Evolutionary conservation across 2,113 vertebrate genomes (phyloP).

Genomic region (Alaudala cheleensis): DNA sequence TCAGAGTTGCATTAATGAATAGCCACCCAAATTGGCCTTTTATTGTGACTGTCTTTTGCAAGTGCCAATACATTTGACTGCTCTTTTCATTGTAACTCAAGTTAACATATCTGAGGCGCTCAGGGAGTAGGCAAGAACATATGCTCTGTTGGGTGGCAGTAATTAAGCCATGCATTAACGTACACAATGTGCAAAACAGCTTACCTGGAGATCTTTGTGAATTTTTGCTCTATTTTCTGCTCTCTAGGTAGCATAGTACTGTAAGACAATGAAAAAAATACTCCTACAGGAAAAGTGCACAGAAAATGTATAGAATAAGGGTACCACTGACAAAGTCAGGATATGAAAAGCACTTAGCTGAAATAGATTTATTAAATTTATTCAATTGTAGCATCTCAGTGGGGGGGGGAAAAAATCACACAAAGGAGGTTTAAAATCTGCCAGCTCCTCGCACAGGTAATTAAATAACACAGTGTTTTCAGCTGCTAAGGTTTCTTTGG

Average conservation of each 20-base stretch:
- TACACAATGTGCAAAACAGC: background rate
- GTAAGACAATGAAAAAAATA: background rate
- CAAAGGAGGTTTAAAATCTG: background rate
- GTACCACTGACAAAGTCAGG: background rate
- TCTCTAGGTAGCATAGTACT: background rate
- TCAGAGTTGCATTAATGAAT: background rate
- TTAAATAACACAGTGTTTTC: background rate
- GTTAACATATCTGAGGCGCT: background rate
- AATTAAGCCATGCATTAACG: background rate
- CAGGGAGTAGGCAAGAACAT: background rate
- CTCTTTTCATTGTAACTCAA: background rate
- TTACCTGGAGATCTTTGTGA: background rate
- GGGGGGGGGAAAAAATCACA: accelerated
- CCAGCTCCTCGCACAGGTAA: background rate
- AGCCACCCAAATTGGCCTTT: background rate
- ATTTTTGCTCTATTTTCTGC: background rate
- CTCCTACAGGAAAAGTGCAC: background rate
- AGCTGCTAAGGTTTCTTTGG: background rate
- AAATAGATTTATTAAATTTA: background rate
- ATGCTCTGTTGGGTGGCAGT: background rate
- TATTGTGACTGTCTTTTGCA: background rate
- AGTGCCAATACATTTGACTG: background rate
- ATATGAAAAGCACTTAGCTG: background rate
- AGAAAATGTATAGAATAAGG: background rate
- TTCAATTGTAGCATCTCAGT: background rate